Evolutionary conservation across 2,888 invertebrate species (phyloP), one percentile per base, ranked within the genome.

Genomic region (Volucella zonaria): DNA sequence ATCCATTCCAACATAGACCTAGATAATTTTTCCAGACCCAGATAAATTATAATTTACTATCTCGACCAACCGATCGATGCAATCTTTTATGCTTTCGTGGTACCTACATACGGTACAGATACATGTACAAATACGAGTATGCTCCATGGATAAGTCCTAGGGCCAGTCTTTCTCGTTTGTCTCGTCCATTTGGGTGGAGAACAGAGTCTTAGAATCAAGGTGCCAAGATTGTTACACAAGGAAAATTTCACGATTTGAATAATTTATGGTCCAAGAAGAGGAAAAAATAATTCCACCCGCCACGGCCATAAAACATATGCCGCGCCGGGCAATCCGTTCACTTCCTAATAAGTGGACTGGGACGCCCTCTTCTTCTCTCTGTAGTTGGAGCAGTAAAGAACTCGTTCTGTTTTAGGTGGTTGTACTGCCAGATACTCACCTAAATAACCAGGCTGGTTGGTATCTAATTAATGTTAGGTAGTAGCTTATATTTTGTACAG

Each of bases 11-110:
- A 45, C 45, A 45, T n/a, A 45, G 45, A 12, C 45, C 45, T 45
- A 45, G 45, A 10, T 45, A 9, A 31, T 31, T 51, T 51, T 67
- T 45, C 45, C 43, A 42, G 38, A 67, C 45, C 70, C 70, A 79
- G 73, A 78, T 78, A 62, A 73, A 74, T 74, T 73, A 74, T 68
- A 71, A 67, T 74, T 75, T 78, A 49, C 58, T 78, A 75, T 80
- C 68, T 66, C 23, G 12, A 54, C 14, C 61, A 43, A 68, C 62
- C 23, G 74, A 79, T 74, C 59, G 40, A 56, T 47, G 23, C 62
- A 12, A 18, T 68, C 61, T 14, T 67, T 43, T 68, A 56, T 52
- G 62, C 38, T 66, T 31, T 12, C 11, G 4, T 12, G 42, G 56
- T 31, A 31, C n/a, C n/a, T n/a, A n/a, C 31, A 6, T 31, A 31